Base-by-base conservation (phyloP, 2,888 invertebrate genomes). In the Uloborus plumipes region DNA sequence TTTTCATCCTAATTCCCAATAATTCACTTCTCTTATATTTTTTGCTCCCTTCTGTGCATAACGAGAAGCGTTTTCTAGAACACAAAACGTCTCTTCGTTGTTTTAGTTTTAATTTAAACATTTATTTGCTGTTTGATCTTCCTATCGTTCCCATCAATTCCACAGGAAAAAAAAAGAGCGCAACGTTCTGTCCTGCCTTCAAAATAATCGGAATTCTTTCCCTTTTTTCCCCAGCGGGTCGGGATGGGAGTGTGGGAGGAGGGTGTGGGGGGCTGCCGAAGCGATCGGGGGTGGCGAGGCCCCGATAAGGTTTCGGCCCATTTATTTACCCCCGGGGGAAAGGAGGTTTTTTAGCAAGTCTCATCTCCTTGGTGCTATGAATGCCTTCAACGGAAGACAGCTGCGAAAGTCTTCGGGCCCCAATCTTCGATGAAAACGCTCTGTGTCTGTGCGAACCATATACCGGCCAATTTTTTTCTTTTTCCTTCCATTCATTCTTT, bases 261-360 rank as follows among this genome's bases (percentile, higher is more conserved):
- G 59, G 65, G 49, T 22, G 20, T 53, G 49, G 26, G 47, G 22
- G 61, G 70, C 53, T 20, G 9, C 26, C 18, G 18, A 58, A 49
- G 55, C 47, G 61, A 71, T 82, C 61, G 81, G 76, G 81, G 81
- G 75, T 75, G 81, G 81, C 31, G 81, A 64, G 80, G 80, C 80
- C 73, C 80, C 70, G 80, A 81, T 81, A 81, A 81, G 80, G 80
- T 81, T 81, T 74, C 66, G 80, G 80, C 80, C 80, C 80, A 81
- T 81, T 81, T 81, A 81, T 81, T 74, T 70, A 74, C 73, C 74
- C 80, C 80, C 80, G 53, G 74, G 74, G 77, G 73, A 62, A 74
- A 55, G 72, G 53, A 53, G 47, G 47, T 64, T 80, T 81, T 81
- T 74, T 74, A 74, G 72, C 39, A 47, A n/a, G 71, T 71, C 20